Base-by-base conservation (phyloP, 92 coral and sea anemone genomes). In the Palythoa grandis region DNA sequence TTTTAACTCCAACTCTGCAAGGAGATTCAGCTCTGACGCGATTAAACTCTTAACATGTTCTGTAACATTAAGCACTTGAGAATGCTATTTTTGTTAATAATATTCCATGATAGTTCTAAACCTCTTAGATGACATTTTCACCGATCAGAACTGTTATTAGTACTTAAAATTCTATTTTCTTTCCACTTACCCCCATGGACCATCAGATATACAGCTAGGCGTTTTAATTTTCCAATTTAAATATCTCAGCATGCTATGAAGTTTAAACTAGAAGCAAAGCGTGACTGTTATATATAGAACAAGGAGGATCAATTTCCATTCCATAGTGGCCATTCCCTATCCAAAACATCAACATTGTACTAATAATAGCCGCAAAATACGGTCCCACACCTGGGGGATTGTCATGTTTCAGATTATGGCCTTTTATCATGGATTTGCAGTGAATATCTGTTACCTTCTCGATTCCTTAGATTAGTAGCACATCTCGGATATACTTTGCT, bases 381-480 rank as follows among this genome's bases (percentile, higher is more conserved):
- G 48, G 43, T 23, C 56, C 82, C 24, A n/a, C 35, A 60, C 23
- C 29, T 53, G 6, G 52, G 29, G 54, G 40, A 50, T 43, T 77
- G 48, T 67, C 82, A 56, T 66, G 58, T 52, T 19, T 50, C 70
- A 77, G 24, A 19, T 77, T 57, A 38, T 7, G 14, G 68, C 54
- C 52, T 56, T 48, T 77, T 77, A 77, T 77, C 82, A 40, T 52
- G 50, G 82, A 77, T 77, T 77, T 53, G 37, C 69, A 15, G 69
- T 50, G 29, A 53, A 50, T 35, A 16, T 77, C 25, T 77, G 47
- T 6, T 72, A 50, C 15, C 48, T 77, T 77, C 53, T 11, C 35
- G 52, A 77, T 40, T 29, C 52, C 70, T 43, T 43, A 8, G 6
- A 43, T 17, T 24, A 39, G 16, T 22, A 57, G 6, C 10, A 22